phyloP scores from a whole-genome alignment of 2,113 vertebrate species.

The Silurus asotus region DNA sequence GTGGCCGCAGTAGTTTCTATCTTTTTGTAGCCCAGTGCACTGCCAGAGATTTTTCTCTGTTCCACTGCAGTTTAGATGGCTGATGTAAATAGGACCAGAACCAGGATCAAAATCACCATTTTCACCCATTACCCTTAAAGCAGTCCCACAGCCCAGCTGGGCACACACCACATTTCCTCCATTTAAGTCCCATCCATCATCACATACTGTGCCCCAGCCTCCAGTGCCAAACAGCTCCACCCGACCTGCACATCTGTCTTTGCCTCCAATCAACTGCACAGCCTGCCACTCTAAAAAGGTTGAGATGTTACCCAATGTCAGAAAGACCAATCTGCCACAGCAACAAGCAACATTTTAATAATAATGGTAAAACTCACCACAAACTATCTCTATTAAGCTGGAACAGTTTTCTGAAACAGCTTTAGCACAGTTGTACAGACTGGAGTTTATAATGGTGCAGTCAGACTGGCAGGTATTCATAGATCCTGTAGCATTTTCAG shows the following conservation, averaged over 20 bases:
- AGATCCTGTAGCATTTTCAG: neutral
- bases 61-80: conserved; percentile 54
- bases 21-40: conserved; percentile 18
- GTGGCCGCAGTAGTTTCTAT: conserved; percentile 51
- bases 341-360: neutral
- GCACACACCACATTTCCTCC: conserved; percentile 55
- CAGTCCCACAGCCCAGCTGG: conserved; percentile 56
- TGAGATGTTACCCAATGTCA: conserved; percentile 10
- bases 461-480: conserved; percentile 40
- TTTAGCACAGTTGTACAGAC: conserved; percentile 50
- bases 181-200: conserved; percentile 52
- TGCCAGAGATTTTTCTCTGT: conserved; percentile 52
- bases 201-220: conserved; percentile 59
- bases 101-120: conserved; percentile 23
- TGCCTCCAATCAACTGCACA: conserved; percentile 48
- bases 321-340: neutral
- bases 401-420: conserved; percentile 6
- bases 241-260: conserved; percentile 54
- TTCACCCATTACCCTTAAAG: neutral
- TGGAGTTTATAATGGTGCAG: conserved; percentile 39
- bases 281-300: conserved; percentile 37
- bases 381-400: conserved; percentile 35
- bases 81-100: conserved; percentile 46
- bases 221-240: conserved; percentile 52
- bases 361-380: conserved; percentile 49